phyloP scores from a whole-genome alignment of 2,797 vertebrate genomes.

The Neosalanx taihuensis region DNA sequence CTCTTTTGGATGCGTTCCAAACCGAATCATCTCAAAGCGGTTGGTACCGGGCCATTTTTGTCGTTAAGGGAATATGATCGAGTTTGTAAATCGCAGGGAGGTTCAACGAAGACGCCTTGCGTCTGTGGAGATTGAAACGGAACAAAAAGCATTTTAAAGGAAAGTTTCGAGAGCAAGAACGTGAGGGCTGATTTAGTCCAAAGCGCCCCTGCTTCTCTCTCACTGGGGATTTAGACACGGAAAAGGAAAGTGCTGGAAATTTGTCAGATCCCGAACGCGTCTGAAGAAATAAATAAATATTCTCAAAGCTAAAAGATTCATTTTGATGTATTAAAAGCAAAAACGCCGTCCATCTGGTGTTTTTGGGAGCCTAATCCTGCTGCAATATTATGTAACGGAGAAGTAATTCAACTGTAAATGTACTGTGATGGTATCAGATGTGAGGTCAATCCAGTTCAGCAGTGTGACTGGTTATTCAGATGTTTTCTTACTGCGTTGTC shows the following conservation, averaged over 20 bases:
- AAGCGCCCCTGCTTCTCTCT: constrained; percentile 36
- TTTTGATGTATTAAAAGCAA: constrained; percentile 10
- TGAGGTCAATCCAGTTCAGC: not conserved
- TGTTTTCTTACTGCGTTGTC: constrained; percentile 34
- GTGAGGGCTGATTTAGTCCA: constrained; percentile 56
- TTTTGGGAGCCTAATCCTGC: not conserved
- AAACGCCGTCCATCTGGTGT: not conserved
- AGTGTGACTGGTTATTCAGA: not conserved
- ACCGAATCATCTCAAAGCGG: constrained; percentile 19
- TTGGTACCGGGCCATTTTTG: constrained; percentile 3
- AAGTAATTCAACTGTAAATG: not conserved
- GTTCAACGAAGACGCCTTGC: constrained; percentile 33
- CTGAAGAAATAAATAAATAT: constrained; percentile 20
- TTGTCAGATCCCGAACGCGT: constrained; percentile 34
- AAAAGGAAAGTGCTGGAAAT: constrained; percentile 40
- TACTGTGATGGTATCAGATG: not conserved
- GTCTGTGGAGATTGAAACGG: constrained; percentile 51
- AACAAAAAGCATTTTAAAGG: constrained; percentile 45
- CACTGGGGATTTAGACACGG: constrained; percentile 40
- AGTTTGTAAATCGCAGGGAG: constrained; percentile 6
- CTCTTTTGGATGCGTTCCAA: constrained; percentile 20
- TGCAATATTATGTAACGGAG: not conserved
- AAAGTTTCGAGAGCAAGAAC: constrained; percentile 48
- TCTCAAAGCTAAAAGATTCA: constrained; percentile 5
- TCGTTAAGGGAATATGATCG: constrained; percentile 23